Conservation (phyloP, 2,113 vertebrate species). For the Glaucomys volans region DNA sequence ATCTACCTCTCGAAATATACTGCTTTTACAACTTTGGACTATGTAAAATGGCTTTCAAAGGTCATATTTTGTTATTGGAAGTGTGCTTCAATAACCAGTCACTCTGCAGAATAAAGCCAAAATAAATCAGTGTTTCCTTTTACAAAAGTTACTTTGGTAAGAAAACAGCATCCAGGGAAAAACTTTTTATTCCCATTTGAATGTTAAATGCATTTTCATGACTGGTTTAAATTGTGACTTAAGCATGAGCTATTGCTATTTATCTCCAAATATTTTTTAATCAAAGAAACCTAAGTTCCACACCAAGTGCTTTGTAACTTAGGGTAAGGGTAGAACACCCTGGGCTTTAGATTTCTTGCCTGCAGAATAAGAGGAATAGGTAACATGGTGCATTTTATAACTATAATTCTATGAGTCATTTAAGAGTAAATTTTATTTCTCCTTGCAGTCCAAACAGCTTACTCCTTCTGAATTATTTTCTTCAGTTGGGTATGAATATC, state of each 20-base stretch:
- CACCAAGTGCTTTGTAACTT: neutral
- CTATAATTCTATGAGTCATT: neutral
- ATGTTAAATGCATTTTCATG: neutral
- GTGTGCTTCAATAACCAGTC: neutral
- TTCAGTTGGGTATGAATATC: neutral
- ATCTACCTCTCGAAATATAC: neutral
- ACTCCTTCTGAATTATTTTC: neutral
- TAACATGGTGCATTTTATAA: neutral
- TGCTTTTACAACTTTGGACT: neutral
- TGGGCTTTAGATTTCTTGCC: neutral
- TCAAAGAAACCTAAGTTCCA: neutral
- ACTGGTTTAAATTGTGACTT: conserved; percentile 36
- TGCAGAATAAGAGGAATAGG: neutral
- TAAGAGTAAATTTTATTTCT: neutral
- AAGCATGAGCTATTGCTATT: neutral
- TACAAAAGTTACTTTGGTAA: neutral
- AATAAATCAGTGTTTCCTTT: neutral
- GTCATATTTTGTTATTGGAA: neutral
- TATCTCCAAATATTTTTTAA: neutral
- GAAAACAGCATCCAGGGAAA: neutral
- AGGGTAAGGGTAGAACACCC: neutral
- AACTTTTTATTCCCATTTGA: conserved; percentile 5
- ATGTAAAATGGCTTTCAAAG: neutral
- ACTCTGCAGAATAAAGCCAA: conserved; percentile 17
- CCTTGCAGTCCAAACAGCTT: neutral